Evolutionary conservation across 2,888 invertebrate species (phyloP).

Genomic region (Phortica okadai): DNA sequence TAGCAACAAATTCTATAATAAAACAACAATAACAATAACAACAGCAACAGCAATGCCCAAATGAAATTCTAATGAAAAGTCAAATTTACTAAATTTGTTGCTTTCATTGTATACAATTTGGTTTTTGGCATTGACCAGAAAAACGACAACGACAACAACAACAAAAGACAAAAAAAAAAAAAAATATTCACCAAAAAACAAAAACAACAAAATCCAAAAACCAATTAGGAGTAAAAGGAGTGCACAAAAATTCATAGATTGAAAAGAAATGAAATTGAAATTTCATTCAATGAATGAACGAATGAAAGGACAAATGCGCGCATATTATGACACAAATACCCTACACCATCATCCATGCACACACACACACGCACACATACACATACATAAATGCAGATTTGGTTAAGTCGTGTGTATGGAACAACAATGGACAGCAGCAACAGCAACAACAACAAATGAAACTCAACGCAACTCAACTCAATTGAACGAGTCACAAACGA

Average conservation of each 20-base stretch:
- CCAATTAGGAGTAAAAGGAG: background rate
- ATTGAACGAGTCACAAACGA: conserved; percentile 35
- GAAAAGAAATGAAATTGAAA: background rate
- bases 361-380: too few relatives aligned
- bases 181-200: background rate
- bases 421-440: background rate
- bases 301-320: background rate
- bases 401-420: too few relatives aligned
- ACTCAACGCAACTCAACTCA: background rate
- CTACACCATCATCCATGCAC: background rate
- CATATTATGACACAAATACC: background rate
- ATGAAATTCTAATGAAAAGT: conserved; percentile 23
- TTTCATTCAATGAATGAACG: background rate
- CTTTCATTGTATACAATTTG: background rate
- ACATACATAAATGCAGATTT: too few relatives aligned
- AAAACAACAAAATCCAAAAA: background rate
- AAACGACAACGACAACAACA: too few relatives aligned
- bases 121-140: conserved; percentile 10
- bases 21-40: conserved; percentile 14
- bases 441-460: background rate
- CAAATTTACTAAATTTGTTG: conserved; percentile 11
- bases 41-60: background rate
- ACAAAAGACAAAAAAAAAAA: background rate
- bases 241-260: background rate
- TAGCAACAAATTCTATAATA: background rate